Conservation (phyloP, 2,888 invertebrate genomes). For the Stenodera caucasica region DNA sequence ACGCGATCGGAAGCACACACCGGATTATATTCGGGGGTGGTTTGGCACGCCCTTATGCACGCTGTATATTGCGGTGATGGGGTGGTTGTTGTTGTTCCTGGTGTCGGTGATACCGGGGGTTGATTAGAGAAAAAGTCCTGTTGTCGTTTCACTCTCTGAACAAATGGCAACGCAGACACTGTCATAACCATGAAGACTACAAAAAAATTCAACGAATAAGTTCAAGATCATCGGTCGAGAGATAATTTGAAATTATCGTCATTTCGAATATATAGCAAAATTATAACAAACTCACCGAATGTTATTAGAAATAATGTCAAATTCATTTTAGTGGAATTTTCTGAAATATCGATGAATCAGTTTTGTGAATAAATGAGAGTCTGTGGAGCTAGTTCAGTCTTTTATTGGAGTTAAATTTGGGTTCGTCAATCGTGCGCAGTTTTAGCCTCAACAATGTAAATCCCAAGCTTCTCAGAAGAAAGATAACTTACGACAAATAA, state of each 20-base stretch:
- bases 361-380: no score
- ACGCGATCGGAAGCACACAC: slow-evolving; percentile 55
- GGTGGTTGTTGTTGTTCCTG: slow-evolving; percentile 33
- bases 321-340: neutral
- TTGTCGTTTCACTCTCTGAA: neutral
- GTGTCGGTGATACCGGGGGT: neutral
- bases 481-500: no score
- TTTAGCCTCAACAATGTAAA: no score
- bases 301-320: neutral
- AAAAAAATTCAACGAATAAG: neutral
- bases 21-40: slow-evolving; percentile 55
- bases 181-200: neutral
- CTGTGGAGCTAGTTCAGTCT: no score
- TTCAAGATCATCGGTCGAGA: neutral
- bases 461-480: no score
- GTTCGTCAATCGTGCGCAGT: no score
- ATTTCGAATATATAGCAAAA: no score
- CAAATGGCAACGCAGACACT: neutral
- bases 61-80: slow-evolving; percentile 31
- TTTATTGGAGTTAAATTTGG: no score
- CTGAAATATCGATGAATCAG: no score
- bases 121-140: neutral
- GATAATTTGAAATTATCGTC: no score
- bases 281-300: neutral
- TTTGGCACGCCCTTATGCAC: slow-evolving; percentile 46